Evolutionary conservation across 1,140 invertebrate genomes (phyloP).

Genomic region (Lithobius niger): DNA sequence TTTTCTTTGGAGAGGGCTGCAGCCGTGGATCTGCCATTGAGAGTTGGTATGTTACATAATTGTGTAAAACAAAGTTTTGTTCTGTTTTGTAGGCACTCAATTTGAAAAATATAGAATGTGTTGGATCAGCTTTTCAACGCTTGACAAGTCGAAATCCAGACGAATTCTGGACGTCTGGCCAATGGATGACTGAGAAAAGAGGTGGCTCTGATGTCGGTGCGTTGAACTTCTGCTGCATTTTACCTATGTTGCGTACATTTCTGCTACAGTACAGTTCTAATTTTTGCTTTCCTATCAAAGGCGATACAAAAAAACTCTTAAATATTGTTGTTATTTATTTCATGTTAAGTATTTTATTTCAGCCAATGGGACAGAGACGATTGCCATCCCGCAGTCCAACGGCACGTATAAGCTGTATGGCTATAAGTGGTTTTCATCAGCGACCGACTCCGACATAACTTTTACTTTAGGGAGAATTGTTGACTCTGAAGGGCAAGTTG

Average conservation of each 20-base stretch:
- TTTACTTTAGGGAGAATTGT: constrained; percentile 41
- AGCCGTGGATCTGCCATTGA: background rate
- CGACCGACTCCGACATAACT: constrained; percentile 44
- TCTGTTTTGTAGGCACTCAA: constrained; percentile 17
- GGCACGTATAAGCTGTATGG: constrained; percentile 38
- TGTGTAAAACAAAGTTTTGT: too few species aligned
- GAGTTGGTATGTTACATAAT: too few species aligned
- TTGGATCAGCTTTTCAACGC: constrained; percentile 30
- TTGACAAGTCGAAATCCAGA: constrained; percentile 36
- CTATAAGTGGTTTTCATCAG: constrained; percentile 47
- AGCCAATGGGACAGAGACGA: constrained; percentile 42
- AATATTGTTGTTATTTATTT: too few species aligned
- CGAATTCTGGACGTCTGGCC: constrained; percentile 46
- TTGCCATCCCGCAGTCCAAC: constrained; percentile 31
- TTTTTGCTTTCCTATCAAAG: too few species aligned
- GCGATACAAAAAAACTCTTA: too few species aligned
- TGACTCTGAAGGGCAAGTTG: constrained; percentile 29
- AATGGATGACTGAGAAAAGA: constrained; percentile 48
- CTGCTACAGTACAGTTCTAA: too few species aligned
- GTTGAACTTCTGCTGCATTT: too few species aligned
- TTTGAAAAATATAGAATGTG: constrained; percentile 21
- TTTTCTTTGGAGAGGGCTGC: background rate
- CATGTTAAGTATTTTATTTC: constrained; percentile 7
- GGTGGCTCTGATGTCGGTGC: constrained; percentile 47
- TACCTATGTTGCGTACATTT: too few species aligned